Conservation (phyloP, 2,888 invertebrate species). For the Eristalinus sepulchralis region DNA sequence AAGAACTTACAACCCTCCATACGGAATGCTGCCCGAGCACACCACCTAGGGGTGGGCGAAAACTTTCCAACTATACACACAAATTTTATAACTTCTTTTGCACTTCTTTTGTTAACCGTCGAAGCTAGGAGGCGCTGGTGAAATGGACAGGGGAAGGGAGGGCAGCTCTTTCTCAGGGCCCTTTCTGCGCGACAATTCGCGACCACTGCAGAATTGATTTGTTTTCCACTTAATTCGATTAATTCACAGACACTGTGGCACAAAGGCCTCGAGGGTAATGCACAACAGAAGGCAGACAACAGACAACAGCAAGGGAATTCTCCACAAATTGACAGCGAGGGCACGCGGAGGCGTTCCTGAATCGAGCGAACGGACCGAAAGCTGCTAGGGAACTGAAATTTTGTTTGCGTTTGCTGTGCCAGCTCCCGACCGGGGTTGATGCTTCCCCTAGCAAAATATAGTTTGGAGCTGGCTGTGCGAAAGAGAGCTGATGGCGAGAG, state of each 20-base stretch:
- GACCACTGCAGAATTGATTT: slow-evolving; percentile 20
- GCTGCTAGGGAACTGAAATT: slow-evolving; percentile 66
- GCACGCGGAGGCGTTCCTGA: slow-evolving; percentile 17
- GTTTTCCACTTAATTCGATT: slow-evolving; percentile 39
- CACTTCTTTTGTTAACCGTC: slow-evolving; percentile 10
- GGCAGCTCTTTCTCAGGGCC: background rate
- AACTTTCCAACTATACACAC: slow-evolving; percentile 44
- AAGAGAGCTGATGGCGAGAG: background rate
- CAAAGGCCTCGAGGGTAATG: slow-evolving; percentile 39
- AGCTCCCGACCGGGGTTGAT: slow-evolving; percentile 53
- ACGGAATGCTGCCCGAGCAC: slow-evolving; percentile 21
- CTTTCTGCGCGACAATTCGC: background rate
- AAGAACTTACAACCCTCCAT: slow-evolving; percentile 32
- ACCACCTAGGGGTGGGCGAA: slow-evolving; percentile 1
- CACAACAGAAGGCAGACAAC: background rate
- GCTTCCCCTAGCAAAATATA: slow-evolving; percentile 14
- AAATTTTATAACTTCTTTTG: slow-evolving; percentile 25
- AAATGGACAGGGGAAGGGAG: background rate
- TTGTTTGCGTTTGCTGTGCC: slow-evolving; percentile 47
- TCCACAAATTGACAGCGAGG: slow-evolving; percentile 53
- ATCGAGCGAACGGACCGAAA: slow-evolving; percentile 53
- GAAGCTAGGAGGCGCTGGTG: background rate
- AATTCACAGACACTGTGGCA: slow-evolving; percentile 4
- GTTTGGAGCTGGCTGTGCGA: slow-evolving; percentile 12
- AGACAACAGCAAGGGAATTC: slow-evolving; percentile 16